These are phyloP conservation scores for Pholis gunnellus DNA, from an alignment of 2,113 vertebrate species.

Conservation along the genomic window DNA sequence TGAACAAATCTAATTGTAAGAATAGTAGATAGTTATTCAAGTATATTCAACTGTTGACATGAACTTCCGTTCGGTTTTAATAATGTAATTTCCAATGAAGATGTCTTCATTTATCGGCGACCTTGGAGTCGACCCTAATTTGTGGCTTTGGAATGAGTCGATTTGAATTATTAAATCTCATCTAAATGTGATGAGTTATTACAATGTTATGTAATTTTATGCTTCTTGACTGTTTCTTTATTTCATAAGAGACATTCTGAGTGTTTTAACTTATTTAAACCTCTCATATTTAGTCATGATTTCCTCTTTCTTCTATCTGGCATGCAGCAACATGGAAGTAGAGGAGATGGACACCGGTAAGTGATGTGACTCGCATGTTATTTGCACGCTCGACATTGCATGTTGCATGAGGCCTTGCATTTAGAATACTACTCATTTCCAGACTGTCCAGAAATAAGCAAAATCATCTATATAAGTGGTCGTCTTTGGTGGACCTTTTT, in stretches of 20 bases:
- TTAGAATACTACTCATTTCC: background rate
- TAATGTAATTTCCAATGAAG: constrained; percentile 4
- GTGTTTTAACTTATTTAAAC: background rate
- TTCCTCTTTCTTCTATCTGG: constrained; percentile 53
- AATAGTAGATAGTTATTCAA: background rate
- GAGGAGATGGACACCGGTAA: constrained; percentile 82
- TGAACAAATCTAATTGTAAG: background rate
- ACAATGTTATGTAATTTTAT: background rate
- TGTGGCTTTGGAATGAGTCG: background rate
- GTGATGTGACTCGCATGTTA: constrained; percentile 41
- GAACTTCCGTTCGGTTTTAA: constrained; percentile 16
- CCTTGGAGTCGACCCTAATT: constrained; percentile 20
- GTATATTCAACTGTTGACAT: constrained; percentile 10
- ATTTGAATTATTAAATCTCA: constrained; percentile 19
- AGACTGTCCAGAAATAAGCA: background rate
- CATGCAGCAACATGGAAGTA: constrained; percentile 83
- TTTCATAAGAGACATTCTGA: background rate
- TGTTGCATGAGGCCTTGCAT: constrained; percentile 2
- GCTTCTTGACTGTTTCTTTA: background rate
- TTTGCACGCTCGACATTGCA: background rate
- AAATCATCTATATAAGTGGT: background rate
- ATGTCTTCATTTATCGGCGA: constrained; percentile 14
- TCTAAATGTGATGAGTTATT: constrained; percentile 8
- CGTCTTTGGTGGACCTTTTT: background rate
- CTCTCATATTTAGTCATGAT: constrained; percentile 13